Percentiles rank a stretch among this genome's conserved stretches.
phyloP scores from a whole-genome alignment of 2,113 vertebrate species.

The Leptocoma aspasia region DNA sequence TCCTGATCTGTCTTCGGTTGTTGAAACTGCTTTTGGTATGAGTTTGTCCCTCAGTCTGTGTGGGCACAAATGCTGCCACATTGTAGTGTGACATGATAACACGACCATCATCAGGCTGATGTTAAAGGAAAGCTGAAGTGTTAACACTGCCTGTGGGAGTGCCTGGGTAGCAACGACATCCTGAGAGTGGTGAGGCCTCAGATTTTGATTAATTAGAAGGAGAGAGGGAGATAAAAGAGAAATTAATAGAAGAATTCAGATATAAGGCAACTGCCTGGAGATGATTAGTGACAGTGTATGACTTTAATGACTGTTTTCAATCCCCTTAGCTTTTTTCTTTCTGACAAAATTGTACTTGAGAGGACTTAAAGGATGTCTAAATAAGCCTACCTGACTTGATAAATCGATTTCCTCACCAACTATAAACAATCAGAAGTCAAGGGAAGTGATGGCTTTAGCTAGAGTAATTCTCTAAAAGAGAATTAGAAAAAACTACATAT shows the following conservation, averaged over 20 bases:
- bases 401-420: not conserved
- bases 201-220: not conserved
- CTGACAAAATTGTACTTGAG: not conserved
- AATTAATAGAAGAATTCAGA: not conserved
- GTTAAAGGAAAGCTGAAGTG: not conserved
- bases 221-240: not conserved
- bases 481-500: not conserved
- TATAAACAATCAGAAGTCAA: not conserved
- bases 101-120: not conserved
- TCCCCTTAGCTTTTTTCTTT: not conserved
- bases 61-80: not conserved
- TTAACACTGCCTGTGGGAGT: not conserved
- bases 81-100: not conserved
- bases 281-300: not conserved
- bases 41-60: not conserved
- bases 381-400: not conserved
- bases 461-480: not conserved
- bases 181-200: not conserved
- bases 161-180: not conserved
- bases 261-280: not conserved
- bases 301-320: not conserved
- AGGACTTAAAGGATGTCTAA: not conserved
- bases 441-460: not conserved
- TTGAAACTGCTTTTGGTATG: not conserved
- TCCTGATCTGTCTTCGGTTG: not conserved